Base-by-base conservation (phyloP, 1,140 invertebrate species). In the Trachelipus rathkii region DNA sequence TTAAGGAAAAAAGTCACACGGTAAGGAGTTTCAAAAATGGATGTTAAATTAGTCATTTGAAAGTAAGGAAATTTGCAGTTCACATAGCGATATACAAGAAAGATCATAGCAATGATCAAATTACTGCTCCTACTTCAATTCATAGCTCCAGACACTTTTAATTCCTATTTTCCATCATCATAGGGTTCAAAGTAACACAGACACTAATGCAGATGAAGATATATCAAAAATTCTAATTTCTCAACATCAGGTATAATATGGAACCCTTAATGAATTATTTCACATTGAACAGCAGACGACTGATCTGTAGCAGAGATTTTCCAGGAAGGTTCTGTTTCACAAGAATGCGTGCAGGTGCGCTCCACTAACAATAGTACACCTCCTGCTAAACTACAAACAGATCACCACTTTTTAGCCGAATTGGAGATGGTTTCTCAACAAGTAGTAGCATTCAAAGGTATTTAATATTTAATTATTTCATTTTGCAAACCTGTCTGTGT, bases 351-450 rank as follows among this genome's bases (percentile, higher is more conserved):
- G 11, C 50, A 60, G 19, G 2, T 60, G 2, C n/a, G 50, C 50
- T 60, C 50, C 50, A 15, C 8, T 60, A 8, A 60, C 50, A 15
- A 15, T 60, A 60, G 50, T 60, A n/a, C n/a, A 60, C 50, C 50
- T 60, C 50, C 79, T 11, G 77, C 79, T 6, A 78, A 71, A 50
- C 53, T n/a, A 77, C 79, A 5, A 81, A 77, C 60, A 81, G 79
- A 81, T n/a, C n/a, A 70, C 76, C 77, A 44, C 77, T 77, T 68
- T 81, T 81, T 69, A 81, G 79, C n/a, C 67, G 79, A 15, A 74
- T 81, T 5, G 79, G 77, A 8, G 79, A 81, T 19, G 50, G 50
- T 3, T 60, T 19, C 33, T 33, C 33, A 33, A 6, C 33, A 33
- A 33, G 33, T 33, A 33, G 6, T 33, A 33, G 33, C 33, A 33